Conservation (phyloP, 1,140 invertebrate species). For the Homalodisca vitripennis region DNA sequence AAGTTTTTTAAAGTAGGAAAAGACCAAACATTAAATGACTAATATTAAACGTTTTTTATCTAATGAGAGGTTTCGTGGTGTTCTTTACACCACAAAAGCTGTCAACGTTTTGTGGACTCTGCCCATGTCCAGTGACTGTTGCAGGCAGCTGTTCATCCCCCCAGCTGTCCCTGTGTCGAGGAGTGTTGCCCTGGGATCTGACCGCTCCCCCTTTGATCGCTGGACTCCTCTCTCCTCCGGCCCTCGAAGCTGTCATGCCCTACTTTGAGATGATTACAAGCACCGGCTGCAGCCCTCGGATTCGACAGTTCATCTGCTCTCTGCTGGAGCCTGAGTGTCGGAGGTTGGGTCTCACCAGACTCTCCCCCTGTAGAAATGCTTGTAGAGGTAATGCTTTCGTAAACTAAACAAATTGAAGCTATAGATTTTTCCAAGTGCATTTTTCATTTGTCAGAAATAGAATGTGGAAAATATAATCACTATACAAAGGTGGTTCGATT, state of each 20-base stretch:
- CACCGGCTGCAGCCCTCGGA: conserved; percentile 60
- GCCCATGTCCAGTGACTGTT: no score
- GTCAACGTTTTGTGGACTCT: no score
- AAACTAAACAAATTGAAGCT: no score
- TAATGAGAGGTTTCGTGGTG: no score
- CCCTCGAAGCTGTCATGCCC: conserved; percentile 50
- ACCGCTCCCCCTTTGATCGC: conserved; percentile 51
- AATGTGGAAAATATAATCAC: no score
- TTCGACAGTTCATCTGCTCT: conserved; percentile 60
- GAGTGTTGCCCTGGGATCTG: conserved; percentile 62
- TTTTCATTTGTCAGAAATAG: no score
- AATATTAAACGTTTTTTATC: no score
- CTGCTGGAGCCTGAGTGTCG: conserved; percentile 65
- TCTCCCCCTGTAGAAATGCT: conserved; percentile 62
- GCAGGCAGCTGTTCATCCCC: conserved; percentile 39
- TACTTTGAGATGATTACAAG: conserved; percentile 56
- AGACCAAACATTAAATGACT: no score
- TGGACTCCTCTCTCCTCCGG: conserved; percentile 44
- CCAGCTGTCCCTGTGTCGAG: conserved; percentile 50
- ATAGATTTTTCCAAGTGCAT: no score
- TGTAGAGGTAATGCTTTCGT: conserved; percentile 57
- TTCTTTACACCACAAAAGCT: no score
- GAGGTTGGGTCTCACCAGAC: conserved; percentile 53
- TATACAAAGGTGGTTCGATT: no score
- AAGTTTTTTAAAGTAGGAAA: no score